Base-by-base conservation (phyloP, 2,113 vertebrate genomes). In the Microcebus murinus region DNA sequence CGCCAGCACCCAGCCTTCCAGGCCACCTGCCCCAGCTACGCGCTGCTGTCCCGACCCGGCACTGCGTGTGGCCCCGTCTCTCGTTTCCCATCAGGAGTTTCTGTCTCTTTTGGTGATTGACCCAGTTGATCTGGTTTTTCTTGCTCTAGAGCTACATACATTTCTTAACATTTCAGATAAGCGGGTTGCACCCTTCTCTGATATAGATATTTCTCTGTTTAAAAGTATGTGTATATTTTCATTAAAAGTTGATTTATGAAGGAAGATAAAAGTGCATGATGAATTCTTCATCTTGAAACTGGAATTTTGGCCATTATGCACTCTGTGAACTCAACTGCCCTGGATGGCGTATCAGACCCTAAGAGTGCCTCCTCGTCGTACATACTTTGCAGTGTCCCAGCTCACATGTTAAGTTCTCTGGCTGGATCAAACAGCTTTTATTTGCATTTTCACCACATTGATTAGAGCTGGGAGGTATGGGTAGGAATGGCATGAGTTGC, bases 301-400 rank as follows among this genome's bases (percentile, higher is more conserved):
- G 48, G 73, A 13, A 8, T 8, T 27, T 15, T 0, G 31, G 39
- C 23, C 6, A 1, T 39, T 8, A 20, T 6, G 10, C 11, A 1
- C 8, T n/a, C 8, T 8, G 25, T 4, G 13, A 36, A 17, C 25
- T 36, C 55, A 42, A 1, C 13, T 31, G 23, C 29, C 3, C 34
- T 0, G 23, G 45, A 5, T 23, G 27, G 1, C 0, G 11, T 8
- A 2, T 1, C 4, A 12, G 11, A 52, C 70, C 2, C 10, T 0
- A 7, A 25, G 3, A 36, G 17, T 2, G 1, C 10, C 52, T 10
- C 6, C 36, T 14, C 0, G 0, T 0, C 10, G 10, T 8, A 2
- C 1, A 1, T 4, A 1, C 1, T 6, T 81, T 27, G 8, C 36
- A 45, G 36, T 25, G 23, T 29, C 71, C 4, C 29, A 6, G 52